phyloP scores from a whole-genome alignment of 2,113 vertebrate species.

The Neodontobutis hainanensis region DNA sequence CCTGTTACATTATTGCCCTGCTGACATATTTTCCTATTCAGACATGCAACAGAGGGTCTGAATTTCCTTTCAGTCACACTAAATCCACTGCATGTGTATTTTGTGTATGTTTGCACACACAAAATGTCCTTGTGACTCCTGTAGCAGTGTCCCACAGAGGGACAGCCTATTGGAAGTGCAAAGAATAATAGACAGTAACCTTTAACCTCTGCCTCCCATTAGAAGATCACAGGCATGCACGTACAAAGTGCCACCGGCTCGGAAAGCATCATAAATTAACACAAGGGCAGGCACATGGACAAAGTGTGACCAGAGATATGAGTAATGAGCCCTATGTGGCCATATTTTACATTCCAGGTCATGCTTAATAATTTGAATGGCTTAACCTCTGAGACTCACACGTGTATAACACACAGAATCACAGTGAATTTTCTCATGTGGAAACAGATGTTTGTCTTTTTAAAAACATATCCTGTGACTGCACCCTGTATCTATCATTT shows the following conservation, averaged over 20 bases:
- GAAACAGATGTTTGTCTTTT: slow-evolving; percentile 17
- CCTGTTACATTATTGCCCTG: slow-evolving; percentile 6
- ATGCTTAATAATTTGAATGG: background rate
- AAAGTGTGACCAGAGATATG: slow-evolving; percentile 9
- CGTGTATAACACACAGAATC: background rate
- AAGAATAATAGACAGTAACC: slow-evolving; percentile 31
- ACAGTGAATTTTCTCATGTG: background rate
- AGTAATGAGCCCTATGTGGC: slow-evolving; percentile 26
- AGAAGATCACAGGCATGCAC: slow-evolving; percentile 15
- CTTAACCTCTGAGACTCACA: slow-evolving; percentile 7
- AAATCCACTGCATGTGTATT: background rate
- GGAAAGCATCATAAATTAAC: slow-evolving; percentile 27
- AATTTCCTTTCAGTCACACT: slow-evolving; percentile 33
- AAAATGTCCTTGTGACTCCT: slow-evolving; percentile 8
- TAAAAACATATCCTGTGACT: background rate
- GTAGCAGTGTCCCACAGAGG: slow-evolving; percentile 6
- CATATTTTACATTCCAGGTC: slow-evolving; percentile 41
- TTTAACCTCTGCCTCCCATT: slow-evolving; percentile 26
- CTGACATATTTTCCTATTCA: background rate
- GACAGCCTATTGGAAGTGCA: slow-evolving; percentile 26
- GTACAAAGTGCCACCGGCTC: slow-evolving; percentile 11
- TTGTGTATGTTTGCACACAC: slow-evolving; percentile 2
- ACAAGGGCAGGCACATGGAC: slow-evolving; percentile 3
- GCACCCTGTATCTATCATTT: background rate
- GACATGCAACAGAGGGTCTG: slow-evolving; percentile 3